phyloP scores from a whole-genome alignment of 2,797 vertebrate genomes.

The Acrocephalus scirpaceus region DNA sequence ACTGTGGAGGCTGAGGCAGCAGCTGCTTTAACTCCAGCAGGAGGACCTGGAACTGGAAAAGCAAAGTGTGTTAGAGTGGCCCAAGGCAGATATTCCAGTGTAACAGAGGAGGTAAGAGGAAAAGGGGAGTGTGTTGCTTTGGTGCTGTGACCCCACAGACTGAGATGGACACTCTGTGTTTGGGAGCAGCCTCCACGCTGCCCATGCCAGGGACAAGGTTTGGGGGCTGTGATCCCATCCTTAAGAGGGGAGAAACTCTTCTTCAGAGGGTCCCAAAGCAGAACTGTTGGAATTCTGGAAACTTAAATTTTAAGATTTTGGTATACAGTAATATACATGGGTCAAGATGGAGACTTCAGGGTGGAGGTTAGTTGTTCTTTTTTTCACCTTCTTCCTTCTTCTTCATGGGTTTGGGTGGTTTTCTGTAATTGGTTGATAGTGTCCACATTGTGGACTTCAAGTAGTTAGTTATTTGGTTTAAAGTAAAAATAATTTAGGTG shows the following conservation, averaged over 20 bases:
- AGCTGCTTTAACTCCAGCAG: constrained; percentile 94
- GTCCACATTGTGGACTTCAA: no score
- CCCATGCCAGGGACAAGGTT: neutral
- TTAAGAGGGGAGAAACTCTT: neutral
- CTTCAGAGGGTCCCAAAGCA: neutral
- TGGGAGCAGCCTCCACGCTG: accelerated
- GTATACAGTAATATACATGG: no score
- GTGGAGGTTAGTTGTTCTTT: no score
- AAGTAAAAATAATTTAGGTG: no score
- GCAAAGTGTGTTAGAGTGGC: neutral
- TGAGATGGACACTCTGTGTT: accelerated
- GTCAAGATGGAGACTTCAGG: no score
- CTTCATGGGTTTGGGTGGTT: no score
- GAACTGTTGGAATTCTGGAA: neutral
- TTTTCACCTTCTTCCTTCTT: no score
- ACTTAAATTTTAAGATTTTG: no score
- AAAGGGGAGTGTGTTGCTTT: accelerated
- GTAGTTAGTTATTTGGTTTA: no score
- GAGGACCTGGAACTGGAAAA: constrained; percentile 91
- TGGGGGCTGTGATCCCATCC: neutral
- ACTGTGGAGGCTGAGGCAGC: constrained; percentile 91
- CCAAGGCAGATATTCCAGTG: neutral
- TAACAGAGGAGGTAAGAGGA: neutral
- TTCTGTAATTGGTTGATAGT: no score
- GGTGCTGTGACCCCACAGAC: neutral